Evolutionary conservation across 2,888 invertebrate genomes (phyloP).

Genomic region (Cordylochernes scorpioides): DNA sequence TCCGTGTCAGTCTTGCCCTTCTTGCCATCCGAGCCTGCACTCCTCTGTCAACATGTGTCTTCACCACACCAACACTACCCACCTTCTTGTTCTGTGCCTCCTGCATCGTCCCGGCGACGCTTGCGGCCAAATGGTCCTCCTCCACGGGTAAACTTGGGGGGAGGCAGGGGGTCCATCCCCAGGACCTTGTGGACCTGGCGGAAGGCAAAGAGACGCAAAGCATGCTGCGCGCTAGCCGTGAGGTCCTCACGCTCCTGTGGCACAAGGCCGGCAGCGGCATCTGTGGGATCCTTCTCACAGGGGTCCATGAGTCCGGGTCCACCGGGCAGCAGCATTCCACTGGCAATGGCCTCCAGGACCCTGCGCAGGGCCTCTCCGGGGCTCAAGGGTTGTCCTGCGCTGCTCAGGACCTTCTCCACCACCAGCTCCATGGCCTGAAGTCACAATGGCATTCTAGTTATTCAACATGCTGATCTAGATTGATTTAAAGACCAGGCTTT

Average conservation of each 20-base stretch:
- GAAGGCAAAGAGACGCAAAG: constrained; percentile 76
- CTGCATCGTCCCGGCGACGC: constrained; percentile 34
- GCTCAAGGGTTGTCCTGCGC: constrained; percentile 45
- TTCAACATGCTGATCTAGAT: too few species aligned
- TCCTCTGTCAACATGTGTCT: too few species aligned
- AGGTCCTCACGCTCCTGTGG: constrained; percentile 84
- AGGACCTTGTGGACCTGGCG: constrained; percentile 88
- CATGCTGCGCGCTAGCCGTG: constrained; percentile 79
- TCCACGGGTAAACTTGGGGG: constrained; percentile 31
- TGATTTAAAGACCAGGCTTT: too few species aligned
- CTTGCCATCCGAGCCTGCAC: too few species aligned
- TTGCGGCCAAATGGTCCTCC: constrained; percentile 34
- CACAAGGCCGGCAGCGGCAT: constrained; percentile 58
- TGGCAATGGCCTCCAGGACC: constrained; percentile 78
- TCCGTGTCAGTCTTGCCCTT: too few species aligned
- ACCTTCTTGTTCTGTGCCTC: constrained; percentile 13
- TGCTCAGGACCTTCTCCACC: constrained; percentile 76
- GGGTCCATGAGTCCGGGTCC: constrained; percentile 85
- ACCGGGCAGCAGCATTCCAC: constrained; percentile 56
- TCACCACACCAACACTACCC: too few species aligned
- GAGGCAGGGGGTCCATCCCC: constrained; percentile 65
- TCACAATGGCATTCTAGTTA: too few species aligned
- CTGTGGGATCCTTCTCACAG: constrained; percentile 78
- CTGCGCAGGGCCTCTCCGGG: constrained; percentile 82
- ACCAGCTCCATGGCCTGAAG: constrained; percentile 71